Conservation (phyloP, 2,888 invertebrate genomes). For the Apamea epomidion region DNA sequence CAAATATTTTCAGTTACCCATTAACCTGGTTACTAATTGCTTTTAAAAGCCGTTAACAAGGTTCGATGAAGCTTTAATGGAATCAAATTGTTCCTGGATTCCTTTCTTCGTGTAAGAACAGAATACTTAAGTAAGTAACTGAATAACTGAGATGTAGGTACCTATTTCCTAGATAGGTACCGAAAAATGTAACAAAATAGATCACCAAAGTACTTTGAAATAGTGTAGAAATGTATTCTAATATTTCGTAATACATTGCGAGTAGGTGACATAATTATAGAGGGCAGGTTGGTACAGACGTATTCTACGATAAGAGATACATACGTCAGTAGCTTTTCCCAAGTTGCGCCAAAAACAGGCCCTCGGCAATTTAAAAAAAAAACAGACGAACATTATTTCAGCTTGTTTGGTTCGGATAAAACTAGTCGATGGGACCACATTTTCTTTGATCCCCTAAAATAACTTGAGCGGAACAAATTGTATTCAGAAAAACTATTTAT, state of each 20-base stretch:
- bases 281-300: background rate
- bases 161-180: background rate
- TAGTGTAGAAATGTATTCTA: background rate
- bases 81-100: conserved; percentile 26
- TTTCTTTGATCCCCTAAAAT: conserved; percentile 53
- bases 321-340: background rate
- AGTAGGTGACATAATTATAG: background rate
- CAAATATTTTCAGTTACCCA: conserved; percentile 27
- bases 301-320: background rate
- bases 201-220: background rate
- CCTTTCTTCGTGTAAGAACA: background rate
- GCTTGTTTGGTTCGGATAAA: conserved; percentile 9
- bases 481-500: conserved; percentile 48
- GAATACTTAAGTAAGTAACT: background rate
- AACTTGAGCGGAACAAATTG: conserved; percentile 41
- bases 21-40: conserved; percentile 37
- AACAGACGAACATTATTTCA: conserved; percentile 3
- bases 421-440: conserved; percentile 18
- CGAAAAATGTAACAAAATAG: background rate
- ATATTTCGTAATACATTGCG: background rate
- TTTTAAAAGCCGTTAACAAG: conserved; percentile 16
- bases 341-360: background rate
- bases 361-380: background rate
- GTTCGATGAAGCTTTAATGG: conserved; percentile 22
- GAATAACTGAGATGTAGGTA: background rate